phyloP scores from a whole-genome alignment of 2,888 invertebrate genomes.

The Oscheius sp. region DNA sequence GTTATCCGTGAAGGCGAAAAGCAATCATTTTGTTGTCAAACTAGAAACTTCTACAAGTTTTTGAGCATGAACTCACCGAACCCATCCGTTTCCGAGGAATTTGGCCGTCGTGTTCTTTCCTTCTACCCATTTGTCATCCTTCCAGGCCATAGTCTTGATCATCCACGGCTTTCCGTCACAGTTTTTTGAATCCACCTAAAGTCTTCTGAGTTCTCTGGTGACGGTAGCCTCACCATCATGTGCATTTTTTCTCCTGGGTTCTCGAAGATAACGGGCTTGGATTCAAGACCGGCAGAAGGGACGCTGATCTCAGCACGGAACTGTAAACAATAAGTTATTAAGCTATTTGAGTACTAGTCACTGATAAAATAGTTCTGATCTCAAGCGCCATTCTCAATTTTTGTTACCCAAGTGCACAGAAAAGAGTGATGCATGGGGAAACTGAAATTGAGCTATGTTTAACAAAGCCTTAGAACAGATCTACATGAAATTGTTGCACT shows the following conservation, averaged over 20 bases:
- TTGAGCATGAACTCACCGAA: conserved; percentile 8
- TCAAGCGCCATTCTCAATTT: no score
- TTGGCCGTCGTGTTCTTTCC: conserved; percentile 53
- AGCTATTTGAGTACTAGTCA: no score
- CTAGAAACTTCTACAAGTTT: no score
- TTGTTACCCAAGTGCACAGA: no score
- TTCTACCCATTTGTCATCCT: conserved; percentile 47
- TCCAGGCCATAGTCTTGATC: conserved; percentile 49
- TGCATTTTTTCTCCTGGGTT: conserved; percentile 32
- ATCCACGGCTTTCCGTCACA: conserved; percentile 56
- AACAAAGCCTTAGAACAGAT: no score
- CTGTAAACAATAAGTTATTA: background rate
- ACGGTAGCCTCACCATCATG: conserved; percentile 3
- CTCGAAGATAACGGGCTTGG: conserved; percentile 30
- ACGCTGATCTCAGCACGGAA: conserved; percentile 31
- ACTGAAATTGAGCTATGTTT: no score
- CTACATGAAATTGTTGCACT: no score
- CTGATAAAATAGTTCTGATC: no score
- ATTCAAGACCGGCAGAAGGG: conserved; percentile 16
- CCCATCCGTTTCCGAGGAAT: conserved; percentile 57
- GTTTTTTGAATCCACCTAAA: conserved; percentile 28
- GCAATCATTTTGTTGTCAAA: no score
- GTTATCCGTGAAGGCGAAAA: no score
- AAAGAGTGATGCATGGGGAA: no score
- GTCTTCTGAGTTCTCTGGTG: no score